Evolutionary conservation across 2,113 vertebrate genomes (phyloP).

Genomic region (Eudyptes chrysolophus): DNA sequence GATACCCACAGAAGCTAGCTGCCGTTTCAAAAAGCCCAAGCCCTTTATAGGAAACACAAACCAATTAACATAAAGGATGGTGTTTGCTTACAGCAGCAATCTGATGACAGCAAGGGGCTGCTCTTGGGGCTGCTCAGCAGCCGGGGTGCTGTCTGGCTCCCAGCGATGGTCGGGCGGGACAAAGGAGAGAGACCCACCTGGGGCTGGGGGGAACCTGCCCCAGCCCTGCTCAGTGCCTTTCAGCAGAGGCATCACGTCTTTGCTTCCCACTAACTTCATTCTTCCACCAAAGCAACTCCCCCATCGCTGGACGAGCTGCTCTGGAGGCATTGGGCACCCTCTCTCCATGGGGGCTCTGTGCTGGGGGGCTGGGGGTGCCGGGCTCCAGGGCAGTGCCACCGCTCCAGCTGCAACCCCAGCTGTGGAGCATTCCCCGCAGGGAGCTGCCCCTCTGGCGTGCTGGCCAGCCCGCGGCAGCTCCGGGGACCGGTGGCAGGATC

Average conservation of each 20-base stretch:
- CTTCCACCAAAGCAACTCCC: neutral
- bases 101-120: neutral
- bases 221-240: neutral
- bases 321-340: neutral
- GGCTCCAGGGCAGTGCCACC: neutral
- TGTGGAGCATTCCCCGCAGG: neutral
- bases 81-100: neutral
- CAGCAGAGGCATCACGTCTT: neutral
- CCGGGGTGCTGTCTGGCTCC: neutral
- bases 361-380: neutral
- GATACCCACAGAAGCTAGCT: neutral
- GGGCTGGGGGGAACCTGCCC: neutral
- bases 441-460: neutral
- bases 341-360: neutral
- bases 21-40: neutral
- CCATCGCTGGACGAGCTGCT: neutral
- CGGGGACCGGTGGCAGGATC: neutral
- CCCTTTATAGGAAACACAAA: neutral
- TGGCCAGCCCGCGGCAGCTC: neutral
- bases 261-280: neutral
- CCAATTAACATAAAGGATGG: neutral
- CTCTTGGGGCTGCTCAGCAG: neutral
- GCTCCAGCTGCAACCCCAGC: neutral
- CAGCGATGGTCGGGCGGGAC: rapidly evolving
- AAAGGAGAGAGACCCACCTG: too few species aligned